A percentile compares a stretch with the other conserved stretches of the same genome.
These are phyloP conservation scores for Pholis gunnellus DNA, from an alignment of 2,113 vertebrate genomes.

Conservation along the genomic window DNA sequence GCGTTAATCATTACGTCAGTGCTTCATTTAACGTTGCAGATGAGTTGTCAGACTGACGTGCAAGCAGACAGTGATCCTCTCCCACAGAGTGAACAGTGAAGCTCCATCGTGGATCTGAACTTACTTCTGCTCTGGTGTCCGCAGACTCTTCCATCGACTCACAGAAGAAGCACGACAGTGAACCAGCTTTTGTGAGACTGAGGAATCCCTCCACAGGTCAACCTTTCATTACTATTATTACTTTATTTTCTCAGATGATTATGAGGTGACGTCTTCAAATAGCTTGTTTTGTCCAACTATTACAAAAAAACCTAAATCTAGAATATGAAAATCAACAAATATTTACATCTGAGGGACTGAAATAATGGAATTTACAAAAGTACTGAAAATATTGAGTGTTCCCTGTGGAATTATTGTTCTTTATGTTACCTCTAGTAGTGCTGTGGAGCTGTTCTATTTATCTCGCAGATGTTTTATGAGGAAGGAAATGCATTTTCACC, in stretches of 20 bases:
- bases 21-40: neutral
- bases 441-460: neutral
- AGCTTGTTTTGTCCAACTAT: neutral
- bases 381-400: neutral
- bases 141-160: slow-evolving; percentile 77
- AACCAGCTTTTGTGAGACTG: slow-evolving; percentile 80
- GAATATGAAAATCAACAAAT: neutral
- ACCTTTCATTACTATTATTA: neutral
- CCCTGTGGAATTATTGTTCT: neutral
- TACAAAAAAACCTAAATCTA: neutral
- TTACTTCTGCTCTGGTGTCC: slow-evolving; percentile 19
- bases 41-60: neutral
- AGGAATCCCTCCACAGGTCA: slow-evolving; percentile 83
- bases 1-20: neutral
- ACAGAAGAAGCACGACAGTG: slow-evolving; percentile 45
- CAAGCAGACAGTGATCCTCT: neutral
- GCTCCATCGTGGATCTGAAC: neutral
- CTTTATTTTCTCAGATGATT: neutral
- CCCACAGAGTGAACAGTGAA: neutral
- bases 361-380: neutral
- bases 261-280: neutral
- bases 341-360: neutral
- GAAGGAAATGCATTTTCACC: neutral
- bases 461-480: neutral
- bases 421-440: neutral